Conservation (phyloP, 2,113 vertebrate species). For the Chionis minor region DNA sequence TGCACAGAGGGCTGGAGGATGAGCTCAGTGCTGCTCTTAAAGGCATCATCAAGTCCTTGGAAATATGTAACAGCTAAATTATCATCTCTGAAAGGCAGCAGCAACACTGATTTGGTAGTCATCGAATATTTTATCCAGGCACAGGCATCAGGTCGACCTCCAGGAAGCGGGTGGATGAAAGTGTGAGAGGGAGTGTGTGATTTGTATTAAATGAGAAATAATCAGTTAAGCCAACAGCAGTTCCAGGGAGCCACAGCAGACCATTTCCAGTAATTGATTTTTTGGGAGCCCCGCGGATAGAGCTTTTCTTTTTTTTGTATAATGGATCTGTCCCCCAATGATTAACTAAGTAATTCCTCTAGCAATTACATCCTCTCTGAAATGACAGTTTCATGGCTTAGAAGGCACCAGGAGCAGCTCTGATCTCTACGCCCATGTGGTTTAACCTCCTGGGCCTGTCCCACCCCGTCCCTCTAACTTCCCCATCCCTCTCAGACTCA, state of each 20-base stretch:
- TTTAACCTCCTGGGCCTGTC: background rate
- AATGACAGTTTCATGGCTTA: constrained; percentile 48
- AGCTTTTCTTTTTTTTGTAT: background rate
- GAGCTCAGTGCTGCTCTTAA: fast-evolving
- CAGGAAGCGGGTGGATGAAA: background rate
- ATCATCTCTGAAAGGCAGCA: background rate
- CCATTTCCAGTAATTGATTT: constrained; percentile 62
- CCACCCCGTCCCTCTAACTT: background rate
- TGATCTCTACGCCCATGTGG: background rate
- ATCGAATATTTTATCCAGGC: background rate
- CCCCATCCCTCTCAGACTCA: background rate
- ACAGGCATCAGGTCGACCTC: background rate
- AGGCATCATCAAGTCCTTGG: background rate
- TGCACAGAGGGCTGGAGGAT: background rate
- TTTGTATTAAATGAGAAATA: constrained; percentile 56
- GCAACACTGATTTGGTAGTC: background rate
- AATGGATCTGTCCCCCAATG: constrained; percentile 49
- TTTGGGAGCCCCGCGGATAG: background rate
- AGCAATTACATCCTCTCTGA: constrained; percentile 44
- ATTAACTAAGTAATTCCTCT: constrained; percentile 65
- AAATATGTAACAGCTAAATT: background rate
- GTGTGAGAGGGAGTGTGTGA: background rate
- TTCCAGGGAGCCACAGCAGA: constrained; percentile 27
- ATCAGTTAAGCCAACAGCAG: constrained; percentile 47
- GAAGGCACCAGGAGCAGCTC: constrained; percentile 16